Conservation (phyloP, 2,797 vertebrate species). For the Eupleurogrammus muticus region DNA sequence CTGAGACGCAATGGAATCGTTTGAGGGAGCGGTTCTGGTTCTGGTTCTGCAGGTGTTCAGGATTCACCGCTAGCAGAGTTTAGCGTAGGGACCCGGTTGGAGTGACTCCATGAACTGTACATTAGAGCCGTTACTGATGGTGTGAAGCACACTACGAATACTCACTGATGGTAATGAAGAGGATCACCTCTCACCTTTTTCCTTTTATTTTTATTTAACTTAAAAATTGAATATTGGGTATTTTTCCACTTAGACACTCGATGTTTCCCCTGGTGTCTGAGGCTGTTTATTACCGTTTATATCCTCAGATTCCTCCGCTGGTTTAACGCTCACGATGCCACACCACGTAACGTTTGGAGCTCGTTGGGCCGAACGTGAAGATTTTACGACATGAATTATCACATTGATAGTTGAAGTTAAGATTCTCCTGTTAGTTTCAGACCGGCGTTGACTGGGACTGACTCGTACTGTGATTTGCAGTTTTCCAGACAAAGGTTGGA, state of each 20-base stretch:
- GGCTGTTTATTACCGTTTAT: constrained; percentile 49
- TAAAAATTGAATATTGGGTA: constrained; percentile 17
- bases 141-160: constrained; percentile 3
- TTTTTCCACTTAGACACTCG: constrained; percentile 57
- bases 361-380: constrained; percentile 22
- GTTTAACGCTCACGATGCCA: constrained; percentile 26
- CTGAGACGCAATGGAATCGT: constrained; percentile 61
- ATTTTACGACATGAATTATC: constrained; percentile 29
- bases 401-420: constrained; percentile 29
- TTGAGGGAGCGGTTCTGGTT: no score
- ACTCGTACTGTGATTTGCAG: constrained; percentile 11
- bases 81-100: constrained; percentile 8
- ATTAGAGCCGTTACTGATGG: constrained; percentile 34
- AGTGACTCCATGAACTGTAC: constrained; percentile 20
- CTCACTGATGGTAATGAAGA: constrained; percentile 9
- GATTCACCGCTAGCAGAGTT: constrained; percentile 13
- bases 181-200: constrained; percentile 3
- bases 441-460: background rate
- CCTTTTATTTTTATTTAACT: background rate
- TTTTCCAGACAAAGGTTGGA: constrained; percentile 9
- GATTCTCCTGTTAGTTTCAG: constrained; percentile 1
- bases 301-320: constrained; percentile 44
- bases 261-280: constrained; percentile 45
- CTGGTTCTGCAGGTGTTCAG: constrained; percentile 6
- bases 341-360: no score